Evolutionary conservation across 2,797 vertebrate genomes (phyloP).

Genomic region (Lateolabrax maculatus): DNA sequence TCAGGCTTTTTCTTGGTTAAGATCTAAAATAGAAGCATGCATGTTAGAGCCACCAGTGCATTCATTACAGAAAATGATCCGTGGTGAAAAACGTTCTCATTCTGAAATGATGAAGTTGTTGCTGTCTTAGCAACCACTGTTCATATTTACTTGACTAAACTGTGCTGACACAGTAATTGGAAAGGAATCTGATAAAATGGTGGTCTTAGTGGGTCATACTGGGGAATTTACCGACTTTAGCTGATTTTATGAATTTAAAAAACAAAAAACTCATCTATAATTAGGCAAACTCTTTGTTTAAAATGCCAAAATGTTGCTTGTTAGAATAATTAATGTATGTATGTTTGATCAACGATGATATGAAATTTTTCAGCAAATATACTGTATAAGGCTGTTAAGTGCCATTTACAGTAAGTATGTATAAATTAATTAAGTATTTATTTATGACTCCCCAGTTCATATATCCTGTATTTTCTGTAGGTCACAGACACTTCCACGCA

Average conservation of each 20-base stretch:
- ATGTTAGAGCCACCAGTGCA: constrained; percentile 24
- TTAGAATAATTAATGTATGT: background rate
- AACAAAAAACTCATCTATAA: constrained; percentile 1
- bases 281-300: constrained; percentile 17
- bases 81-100: constrained; percentile 44
- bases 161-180: constrained; percentile 44
- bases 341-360: no score
- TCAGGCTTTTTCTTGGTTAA: constrained; percentile 6
- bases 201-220: constrained; percentile 38
- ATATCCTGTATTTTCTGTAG: constrained; percentile 25
- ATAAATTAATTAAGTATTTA: constrained; percentile 19
- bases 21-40: constrained; percentile 48
- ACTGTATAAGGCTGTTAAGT: background rate
- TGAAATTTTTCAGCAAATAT: background rate
- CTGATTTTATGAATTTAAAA: constrained; percentile 30
- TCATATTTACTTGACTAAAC: constrained; percentile 32
- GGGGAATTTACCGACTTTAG: constrained; percentile 60
- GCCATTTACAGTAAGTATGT: constrained; percentile 15
- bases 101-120: constrained; percentile 41
- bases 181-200: constrained; percentile 43
- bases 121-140: constrained; percentile 36
- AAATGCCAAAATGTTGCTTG: constrained; percentile 25
- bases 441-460: constrained; percentile 8
- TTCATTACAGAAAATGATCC: constrained; percentile 60
- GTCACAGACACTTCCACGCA: constrained; percentile 38